These are phyloP conservation scores for Cremastinae sp. DNA, from an alignment of 2,888 invertebrate species.

Conservation along the genomic window DNA sequence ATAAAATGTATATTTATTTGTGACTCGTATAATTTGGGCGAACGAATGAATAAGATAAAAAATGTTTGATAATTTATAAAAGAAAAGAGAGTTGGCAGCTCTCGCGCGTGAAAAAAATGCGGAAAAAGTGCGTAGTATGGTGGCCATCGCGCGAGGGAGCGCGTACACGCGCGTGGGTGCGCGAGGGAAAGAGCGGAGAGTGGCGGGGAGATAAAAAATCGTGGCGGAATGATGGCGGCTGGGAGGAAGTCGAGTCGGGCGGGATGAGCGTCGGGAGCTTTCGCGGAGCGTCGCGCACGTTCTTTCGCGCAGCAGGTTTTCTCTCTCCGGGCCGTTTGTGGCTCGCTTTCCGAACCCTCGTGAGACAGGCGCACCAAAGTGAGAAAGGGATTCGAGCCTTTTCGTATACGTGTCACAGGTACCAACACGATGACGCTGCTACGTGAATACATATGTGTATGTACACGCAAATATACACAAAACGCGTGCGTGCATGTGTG, in stretches of 20 bases:
- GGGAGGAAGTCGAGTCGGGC: constrained; percentile 33
- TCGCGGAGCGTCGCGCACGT: constrained; percentile 51
- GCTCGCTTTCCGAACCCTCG: constrained; percentile 14
- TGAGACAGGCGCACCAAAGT: constrained; percentile 28
- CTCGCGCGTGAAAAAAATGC: background rate
- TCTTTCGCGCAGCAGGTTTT: constrained; percentile 58
- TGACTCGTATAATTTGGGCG: background rate
- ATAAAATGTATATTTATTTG: too few relatives aligned
- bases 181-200: constrained; percentile 14
- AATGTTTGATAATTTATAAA: background rate
- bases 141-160: background rate
- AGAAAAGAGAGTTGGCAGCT: constrained; percentile 1
- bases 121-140: constrained; percentile 8
- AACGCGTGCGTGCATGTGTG: too few relatives aligned
- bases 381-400: constrained; percentile 38
- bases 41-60: too few relatives aligned
- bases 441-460: constrained; percentile 34
- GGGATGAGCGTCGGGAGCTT: constrained; percentile 29
- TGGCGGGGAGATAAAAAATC: constrained; percentile 50
- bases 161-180: constrained; percentile 11
- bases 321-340: constrained; percentile 4
- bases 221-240: constrained; percentile 63
- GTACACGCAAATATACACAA: background rate
- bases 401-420: background rate
- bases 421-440: constrained; percentile 16